Evolutionary conservation across 2,113 vertebrate species (phyloP).

Genomic region (Paramisgurnus dabryanus): DNA sequence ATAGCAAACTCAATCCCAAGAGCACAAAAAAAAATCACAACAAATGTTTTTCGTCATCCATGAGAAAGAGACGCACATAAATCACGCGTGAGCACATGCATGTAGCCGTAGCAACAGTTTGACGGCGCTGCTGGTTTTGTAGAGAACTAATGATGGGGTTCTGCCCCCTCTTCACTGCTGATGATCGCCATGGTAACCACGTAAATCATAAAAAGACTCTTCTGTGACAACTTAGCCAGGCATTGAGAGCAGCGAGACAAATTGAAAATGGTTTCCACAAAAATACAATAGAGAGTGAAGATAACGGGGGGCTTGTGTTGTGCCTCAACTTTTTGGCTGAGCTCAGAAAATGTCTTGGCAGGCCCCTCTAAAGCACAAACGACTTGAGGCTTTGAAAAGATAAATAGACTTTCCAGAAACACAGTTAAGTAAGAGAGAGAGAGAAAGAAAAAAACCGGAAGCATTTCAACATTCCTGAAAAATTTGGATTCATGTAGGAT

Average conservation of each 20-base stretch:
- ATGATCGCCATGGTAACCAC: conserved; percentile 82
- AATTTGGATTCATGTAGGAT: too few relatives aligned
- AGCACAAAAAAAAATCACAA: conserved; percentile 59
- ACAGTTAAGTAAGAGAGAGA: background rate
- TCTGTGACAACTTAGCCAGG: conserved; percentile 65
- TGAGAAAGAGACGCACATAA: background rate
- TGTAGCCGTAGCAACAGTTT: conserved; percentile 36
- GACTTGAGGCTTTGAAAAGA: conserved; percentile 56
- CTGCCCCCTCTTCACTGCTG: conserved; percentile 65
- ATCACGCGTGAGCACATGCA: background rate
- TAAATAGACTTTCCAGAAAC: conserved; percentile 9
- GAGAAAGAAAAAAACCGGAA: background rate
- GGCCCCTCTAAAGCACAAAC: conserved; percentile 40
- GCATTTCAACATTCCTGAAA: background rate
- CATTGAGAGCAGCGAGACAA: conserved; percentile 63
- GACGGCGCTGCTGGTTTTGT: conserved; percentile 32
- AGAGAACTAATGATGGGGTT: conserved; percentile 18
- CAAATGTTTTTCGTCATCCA: background rate
- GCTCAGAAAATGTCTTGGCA: conserved; percentile 64
- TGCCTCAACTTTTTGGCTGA: conserved; percentile 70
- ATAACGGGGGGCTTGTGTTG: conserved; percentile 67
- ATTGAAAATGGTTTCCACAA: conserved; percentile 66
- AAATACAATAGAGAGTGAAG: conserved; percentile 39
- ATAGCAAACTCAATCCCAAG: conserved; percentile 7
- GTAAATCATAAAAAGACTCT: conserved; percentile 78